Percentiles rank a stretch among this genome's conserved stretches.
phyloP scores from a whole-genome alignment of 2,797 vertebrate species.

The Catharus ustulatus region DNA sequence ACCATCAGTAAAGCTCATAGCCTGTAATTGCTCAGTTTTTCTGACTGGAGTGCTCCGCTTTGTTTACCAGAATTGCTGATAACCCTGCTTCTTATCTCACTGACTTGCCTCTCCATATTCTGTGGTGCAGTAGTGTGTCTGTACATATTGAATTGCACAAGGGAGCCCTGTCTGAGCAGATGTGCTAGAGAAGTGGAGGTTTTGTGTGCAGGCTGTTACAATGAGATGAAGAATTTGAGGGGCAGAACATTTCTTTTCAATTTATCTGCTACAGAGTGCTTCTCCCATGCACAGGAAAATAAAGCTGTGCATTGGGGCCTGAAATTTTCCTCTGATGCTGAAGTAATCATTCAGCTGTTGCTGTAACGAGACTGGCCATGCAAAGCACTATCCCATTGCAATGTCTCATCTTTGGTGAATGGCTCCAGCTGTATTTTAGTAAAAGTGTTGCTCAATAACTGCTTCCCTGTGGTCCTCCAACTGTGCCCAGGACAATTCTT shows the following conservation, averaged over 20 bases:
- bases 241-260: not conserved
- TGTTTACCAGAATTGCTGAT: not conserved
- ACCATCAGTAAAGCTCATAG: not conserved
- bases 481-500: not conserved
- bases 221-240: not conserved
- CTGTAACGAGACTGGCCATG: fast-evolving
- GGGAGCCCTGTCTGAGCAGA: not conserved
- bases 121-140: not conserved
- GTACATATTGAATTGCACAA: not conserved
- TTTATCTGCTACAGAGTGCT: not conserved
- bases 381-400: not conserved
- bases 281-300: not conserved
- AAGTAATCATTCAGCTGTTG: not conserved
- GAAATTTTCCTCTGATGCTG: not conserved
- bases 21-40: not conserved
- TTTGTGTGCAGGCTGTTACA: not conserved
- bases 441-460: not conserved
- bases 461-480: not conserved
- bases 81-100: not conserved
- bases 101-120: not conserved
- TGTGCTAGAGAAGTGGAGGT: not conserved
- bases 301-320: not conserved
- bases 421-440: not conserved
- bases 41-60: not conserved
- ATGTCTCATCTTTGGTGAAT: not conserved